Evolutionary conservation across 2,888 invertebrate genomes (phyloP), one percentile per base, ranked within the genome.

Genomic region (Machimus rusticus): DNA sequence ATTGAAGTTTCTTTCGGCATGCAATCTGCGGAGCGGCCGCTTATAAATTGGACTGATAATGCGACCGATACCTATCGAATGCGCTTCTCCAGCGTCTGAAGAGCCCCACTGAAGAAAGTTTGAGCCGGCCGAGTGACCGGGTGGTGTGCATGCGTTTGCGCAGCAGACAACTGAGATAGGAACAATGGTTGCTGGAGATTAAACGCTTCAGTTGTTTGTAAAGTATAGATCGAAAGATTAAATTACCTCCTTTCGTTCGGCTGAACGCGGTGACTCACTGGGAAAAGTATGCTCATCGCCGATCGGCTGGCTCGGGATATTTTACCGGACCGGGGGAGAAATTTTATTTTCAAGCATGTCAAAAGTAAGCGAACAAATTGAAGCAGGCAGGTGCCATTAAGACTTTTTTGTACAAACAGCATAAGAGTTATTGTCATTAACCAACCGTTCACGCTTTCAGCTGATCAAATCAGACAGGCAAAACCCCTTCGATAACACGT

Each of bases 201-300:
- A 78, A 78, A 78, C 39, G 78, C 78, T 78, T 43, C 78, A 78
- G 43, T 78, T 78, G 78, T 43, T 39, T 39, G 43, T 78, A 19
- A 19, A 43, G 46, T 57, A 46, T 19, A 57, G 81, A 81, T 51
- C 55, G 46, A 5, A 37, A 31, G 55, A 81, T 81, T 55, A 31
- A 81, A 55, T 57, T 51, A 39, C 34, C 28, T 55, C 16, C 46
- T 81, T 57, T 51, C 81, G 51, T 55, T 34, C n/a, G 81, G 28
- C 51, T 81, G 51, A 31, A 34, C 28, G 46, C 34, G 81, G 55
- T 78, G 78, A 78, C 23, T 78, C 78, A 78, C 39, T 78, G 39
- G 39, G 39, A 78, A 78, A 43, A 78, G 78, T 43, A 78, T 78
- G 43, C 1, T 66, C 66, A 23, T 2, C 12, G 28, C 9, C 23